Evolutionary conservation across 2,797 vertebrate genomes (phyloP).

Genomic region (Poecilia picta): DNA sequence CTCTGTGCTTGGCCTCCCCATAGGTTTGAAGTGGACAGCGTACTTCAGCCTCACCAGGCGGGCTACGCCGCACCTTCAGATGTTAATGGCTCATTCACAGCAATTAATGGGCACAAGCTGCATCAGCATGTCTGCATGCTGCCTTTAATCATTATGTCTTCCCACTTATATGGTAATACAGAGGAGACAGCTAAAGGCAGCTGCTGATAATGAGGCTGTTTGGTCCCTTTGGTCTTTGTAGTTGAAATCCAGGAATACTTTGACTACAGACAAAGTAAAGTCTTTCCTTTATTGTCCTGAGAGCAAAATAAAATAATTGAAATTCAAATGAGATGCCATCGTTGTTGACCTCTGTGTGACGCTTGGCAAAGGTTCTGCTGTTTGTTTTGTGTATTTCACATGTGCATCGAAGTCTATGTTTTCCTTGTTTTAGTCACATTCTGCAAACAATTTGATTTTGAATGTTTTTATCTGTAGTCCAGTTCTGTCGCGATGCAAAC

Average conservation of each 20-base stretch:
- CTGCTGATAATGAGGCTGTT: constrained; percentile 42
- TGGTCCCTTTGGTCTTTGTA: constrained; percentile 51
- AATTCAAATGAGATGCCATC: constrained; percentile 43
- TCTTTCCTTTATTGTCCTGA: constrained; percentile 32
- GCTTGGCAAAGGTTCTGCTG: constrained; percentile 10
- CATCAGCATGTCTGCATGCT: constrained; percentile 70
- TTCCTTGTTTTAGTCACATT: neutral
- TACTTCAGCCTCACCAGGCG: constrained; percentile 71
- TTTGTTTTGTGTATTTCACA: constrained; percentile 33
- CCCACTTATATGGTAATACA: constrained; percentile 63
- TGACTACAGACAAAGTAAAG: constrained; percentile 36
- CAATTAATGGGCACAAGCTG: constrained; percentile 76
- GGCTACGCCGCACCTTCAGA: constrained; percentile 80
- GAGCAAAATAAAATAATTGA: constrained; percentile 41
- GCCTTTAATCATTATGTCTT: constrained; percentile 43
- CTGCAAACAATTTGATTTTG: neutral
- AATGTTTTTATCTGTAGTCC: neutral
- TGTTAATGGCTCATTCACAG: constrained; percentile 79
- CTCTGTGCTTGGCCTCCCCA: constrained; percentile 65
- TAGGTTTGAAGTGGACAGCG: constrained; percentile 74
- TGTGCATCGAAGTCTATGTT: constrained; percentile 3
- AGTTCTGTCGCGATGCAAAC: neutral
- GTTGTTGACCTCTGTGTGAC: constrained; percentile 13
- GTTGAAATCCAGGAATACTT: constrained; percentile 63
- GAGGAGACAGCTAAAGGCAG: constrained; percentile 48